Conservation (phyloP, 2,888 invertebrate species). For the Agrotis clavis region DNA sequence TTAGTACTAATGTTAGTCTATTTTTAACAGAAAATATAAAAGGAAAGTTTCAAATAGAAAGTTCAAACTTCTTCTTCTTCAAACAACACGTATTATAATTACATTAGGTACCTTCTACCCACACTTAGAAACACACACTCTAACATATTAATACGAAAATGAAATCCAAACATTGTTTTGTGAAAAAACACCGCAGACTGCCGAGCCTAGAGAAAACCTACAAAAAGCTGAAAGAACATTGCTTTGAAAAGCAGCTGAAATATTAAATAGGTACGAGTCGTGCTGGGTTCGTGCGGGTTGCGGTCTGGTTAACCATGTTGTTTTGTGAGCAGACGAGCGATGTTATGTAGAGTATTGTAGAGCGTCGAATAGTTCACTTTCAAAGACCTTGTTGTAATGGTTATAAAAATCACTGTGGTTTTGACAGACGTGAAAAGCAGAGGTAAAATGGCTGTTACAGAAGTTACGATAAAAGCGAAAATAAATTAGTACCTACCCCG, state of each 20-base stretch:
- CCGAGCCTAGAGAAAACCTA: constrained; percentile 18
- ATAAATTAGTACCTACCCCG: not conserved
- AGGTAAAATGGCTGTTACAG: no score
- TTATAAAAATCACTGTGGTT: not conserved
- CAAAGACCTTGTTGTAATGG: not conserved
- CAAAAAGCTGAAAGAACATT: constrained; percentile 44
- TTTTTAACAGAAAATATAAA: not conserved
- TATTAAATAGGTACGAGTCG: constrained; percentile 45
- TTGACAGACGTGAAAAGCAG: not conserved
- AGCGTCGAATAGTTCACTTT: no score
- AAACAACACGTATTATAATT: constrained; percentile 13
- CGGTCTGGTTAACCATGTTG: constrained; percentile 14
- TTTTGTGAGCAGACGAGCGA: constrained; percentile 17
- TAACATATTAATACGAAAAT: constrained; percentile 42
- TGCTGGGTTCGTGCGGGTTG: constrained; percentile 3
- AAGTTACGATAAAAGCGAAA: not conserved
- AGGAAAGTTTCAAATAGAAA: not conserved
- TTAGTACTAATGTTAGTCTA: not conserved
- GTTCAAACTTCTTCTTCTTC: not conserved
- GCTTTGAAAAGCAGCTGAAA: constrained; percentile 55
- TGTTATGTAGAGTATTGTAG: not conserved
- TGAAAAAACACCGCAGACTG: constrained; percentile 31
- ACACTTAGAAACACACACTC: constrained; percentile 9
- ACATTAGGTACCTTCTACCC: not conserved
- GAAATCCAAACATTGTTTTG: constrained; percentile 34